Evolutionary conservation across 2,113 vertebrate species (phyloP).

Genomic region (Eclectus roratus): DNA sequence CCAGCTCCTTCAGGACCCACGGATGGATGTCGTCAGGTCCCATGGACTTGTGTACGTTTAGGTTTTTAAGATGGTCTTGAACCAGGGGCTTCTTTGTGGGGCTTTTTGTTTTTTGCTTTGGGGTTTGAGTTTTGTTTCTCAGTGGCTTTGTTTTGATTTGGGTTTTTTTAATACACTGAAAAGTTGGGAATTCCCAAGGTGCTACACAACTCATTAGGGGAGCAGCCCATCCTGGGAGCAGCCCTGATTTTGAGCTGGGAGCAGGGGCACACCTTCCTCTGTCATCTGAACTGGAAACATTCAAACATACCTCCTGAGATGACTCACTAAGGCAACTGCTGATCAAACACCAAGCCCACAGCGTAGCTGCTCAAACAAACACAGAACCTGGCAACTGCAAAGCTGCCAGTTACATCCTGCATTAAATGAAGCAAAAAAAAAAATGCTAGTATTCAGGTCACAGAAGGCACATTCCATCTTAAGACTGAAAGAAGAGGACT

Average conservation of each 20-base stretch:
- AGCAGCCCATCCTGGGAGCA: not conserved
- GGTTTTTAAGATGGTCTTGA: too few species aligned
- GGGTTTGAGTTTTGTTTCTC: not conserved
- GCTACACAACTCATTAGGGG: not conserved
- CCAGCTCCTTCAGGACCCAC: too few species aligned
- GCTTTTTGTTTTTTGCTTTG: not conserved
- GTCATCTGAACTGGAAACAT: not conserved
- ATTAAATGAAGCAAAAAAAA: not conserved
- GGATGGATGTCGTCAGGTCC: too few species aligned
- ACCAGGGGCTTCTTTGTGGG: not conserved
- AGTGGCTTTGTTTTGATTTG: not conserved
- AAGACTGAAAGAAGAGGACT: not conserved
- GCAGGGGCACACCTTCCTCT: not conserved
- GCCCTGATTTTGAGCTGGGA: not conserved
- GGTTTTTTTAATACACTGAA: rapidly evolving
- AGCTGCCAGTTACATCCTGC: not conserved
- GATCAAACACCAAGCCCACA: not conserved
- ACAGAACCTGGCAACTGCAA: not conserved
- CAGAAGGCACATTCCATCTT: not conserved
- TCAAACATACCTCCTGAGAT: not conserved
- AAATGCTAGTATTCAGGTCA: not conserved
- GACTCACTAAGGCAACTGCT: not conserved
- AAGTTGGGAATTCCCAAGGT: not conserved
- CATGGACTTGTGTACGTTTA: too few species aligned
- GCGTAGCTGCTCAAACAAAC: rapidly evolving